phyloP scores from a whole-genome alignment of 2,113 vertebrate genomes.

The Vulpes lagopus region DNA sequence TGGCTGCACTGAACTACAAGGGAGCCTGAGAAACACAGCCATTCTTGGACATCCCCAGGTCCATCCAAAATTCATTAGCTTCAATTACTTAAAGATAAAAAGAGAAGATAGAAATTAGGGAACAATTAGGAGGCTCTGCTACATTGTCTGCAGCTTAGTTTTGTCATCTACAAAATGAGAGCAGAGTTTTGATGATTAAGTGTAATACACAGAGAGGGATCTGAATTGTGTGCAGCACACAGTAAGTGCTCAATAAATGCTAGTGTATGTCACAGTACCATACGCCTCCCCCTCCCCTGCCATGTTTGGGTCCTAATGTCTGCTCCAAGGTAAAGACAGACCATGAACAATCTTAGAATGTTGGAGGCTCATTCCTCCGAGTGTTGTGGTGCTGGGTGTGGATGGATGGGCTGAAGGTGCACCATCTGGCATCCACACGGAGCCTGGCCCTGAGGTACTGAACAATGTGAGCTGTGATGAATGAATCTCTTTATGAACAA shows the following conservation, averaged over 20 bases:
- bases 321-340: not conserved
- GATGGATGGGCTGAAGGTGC: not conserved
- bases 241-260: not conserved
- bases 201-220: not conserved
- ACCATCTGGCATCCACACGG: not conserved
- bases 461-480: not conserved
- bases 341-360: not conserved
- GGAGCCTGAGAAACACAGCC: not conserved
- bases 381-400: not conserved
- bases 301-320: not conserved
- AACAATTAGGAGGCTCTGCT: not conserved
- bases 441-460: not conserved
- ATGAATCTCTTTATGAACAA: not conserved
- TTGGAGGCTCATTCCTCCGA: not conserved
- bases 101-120: not conserved
- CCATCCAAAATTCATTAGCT: not conserved
- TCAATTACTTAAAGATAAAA: not conserved
- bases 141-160: not conserved
- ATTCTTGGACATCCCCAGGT: not conserved
- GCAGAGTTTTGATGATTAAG: not conserved
- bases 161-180: constrained; percentile 9
- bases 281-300: not conserved
- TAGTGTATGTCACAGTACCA: not conserved
- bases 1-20: not conserved
- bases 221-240: not conserved